Evolutionary conservation across 92 coral and sea anemone genomes (phyloP).

Genomic region (Umimayanthus kanabou): DNA sequence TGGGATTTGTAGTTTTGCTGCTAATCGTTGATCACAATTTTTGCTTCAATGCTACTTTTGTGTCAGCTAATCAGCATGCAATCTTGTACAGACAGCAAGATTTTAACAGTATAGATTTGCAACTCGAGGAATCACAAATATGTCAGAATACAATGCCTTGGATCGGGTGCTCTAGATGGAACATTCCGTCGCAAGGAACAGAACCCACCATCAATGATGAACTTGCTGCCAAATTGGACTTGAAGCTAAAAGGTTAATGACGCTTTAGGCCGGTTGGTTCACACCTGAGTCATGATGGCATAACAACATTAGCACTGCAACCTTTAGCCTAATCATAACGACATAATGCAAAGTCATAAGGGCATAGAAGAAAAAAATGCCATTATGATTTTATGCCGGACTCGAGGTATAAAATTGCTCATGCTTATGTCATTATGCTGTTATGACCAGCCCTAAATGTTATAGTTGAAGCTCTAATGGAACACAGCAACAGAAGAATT

Average conservation of each 20-base stretch:
- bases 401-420: too few relatives aligned
- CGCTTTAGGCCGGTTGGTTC: neutral
- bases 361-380: too few relatives aligned
- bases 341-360: neutral
- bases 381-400: too few relatives aligned
- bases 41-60: constrained; percentile 1
- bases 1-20: neutral
- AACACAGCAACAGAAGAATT: too few relatives aligned
- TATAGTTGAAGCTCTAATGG: too few relatives aligned
- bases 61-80: neutral
- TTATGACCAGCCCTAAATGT: too few relatives aligned
- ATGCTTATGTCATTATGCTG: too few relatives aligned
- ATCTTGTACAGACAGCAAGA: neutral
- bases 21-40: neutral
- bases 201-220: neutral
- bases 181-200: neutral
- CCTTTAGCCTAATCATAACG: neutral
- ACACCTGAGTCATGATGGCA: neutral
- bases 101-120: neutral
- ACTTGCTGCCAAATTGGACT: neutral
- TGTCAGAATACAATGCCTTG: neutral
- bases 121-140: neutral
- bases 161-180: neutral
- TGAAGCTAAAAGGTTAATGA: neutral
- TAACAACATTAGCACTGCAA: neutral